These are phyloP conservation scores for Chionomys nivalis DNA, from an alignment of 2,113 vertebrate genomes.

Conservation along the genomic window DNA sequence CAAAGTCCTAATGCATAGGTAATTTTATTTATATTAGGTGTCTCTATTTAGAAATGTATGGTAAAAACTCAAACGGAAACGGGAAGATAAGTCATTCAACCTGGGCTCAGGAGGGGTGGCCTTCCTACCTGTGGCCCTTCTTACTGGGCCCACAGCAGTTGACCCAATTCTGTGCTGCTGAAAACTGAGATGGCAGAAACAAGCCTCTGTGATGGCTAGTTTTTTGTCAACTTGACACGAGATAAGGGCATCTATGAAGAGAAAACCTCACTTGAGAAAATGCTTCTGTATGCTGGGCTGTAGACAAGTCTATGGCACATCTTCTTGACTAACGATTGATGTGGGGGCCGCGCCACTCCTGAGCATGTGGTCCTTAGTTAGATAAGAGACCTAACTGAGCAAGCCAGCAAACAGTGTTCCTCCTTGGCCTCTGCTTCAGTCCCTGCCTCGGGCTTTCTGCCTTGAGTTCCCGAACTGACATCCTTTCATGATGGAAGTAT, in stretches of 20 bases:
- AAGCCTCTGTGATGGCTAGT: neutral
- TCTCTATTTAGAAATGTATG: neutral
- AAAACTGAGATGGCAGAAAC: neutral
- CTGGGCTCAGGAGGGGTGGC: neutral
- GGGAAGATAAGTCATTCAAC: neutral
- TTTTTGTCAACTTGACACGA: neutral
- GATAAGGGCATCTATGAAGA: neutral
- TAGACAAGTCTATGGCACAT: neutral
- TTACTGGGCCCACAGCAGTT: neutral
- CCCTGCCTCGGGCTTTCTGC: neutral
- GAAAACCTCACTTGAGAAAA: neutral
- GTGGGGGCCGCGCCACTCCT: neutral
- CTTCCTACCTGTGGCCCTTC: neutral
- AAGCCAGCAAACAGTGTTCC: neutral
- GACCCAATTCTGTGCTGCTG: neutral
- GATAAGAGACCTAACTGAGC: neutral
- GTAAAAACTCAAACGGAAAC: neutral
- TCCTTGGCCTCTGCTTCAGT: neutral
- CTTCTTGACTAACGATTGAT: neutral
- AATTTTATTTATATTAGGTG: neutral
- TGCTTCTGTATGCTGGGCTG: neutral
- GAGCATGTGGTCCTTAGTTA: neutral
- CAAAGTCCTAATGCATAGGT: neutral
- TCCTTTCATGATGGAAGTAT: neutral
- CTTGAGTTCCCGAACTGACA: too few species aligned